Evolutionary conservation across 2,797 vertebrate species (phyloP).

Genomic region (Pygocentrus nattereri): DNA sequence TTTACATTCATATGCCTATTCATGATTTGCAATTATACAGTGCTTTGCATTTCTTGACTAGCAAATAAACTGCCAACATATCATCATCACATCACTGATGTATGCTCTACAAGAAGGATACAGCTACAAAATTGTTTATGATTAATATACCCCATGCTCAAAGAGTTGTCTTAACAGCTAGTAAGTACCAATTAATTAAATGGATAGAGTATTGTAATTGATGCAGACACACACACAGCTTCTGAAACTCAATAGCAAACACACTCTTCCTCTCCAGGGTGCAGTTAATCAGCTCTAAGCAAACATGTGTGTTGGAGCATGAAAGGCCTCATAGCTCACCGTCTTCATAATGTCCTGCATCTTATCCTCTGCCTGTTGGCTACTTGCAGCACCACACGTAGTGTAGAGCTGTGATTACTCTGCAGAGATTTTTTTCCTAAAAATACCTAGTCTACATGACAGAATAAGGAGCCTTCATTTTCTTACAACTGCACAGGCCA

Average conservation of each 20-base stretch:
- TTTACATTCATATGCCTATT: neutral
- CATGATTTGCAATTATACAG: neutral
- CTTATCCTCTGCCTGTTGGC: constrained; percentile 54
- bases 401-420: constrained; percentile 39
- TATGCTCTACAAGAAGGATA: neutral
- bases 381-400: constrained; percentile 15
- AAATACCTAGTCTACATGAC: constrained; percentile 28
- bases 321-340: constrained; percentile 71
- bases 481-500: neutral
- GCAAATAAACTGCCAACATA: neutral
- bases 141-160: constrained; percentile 8
- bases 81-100: constrained; percentile 6
- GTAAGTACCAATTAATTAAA: constrained; percentile 43
- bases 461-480: constrained; percentile 37
- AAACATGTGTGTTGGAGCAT: constrained; percentile 71
- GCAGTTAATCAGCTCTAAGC: constrained; percentile 73
- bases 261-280: constrained; percentile 73
- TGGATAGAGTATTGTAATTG: constrained; percentile 11
- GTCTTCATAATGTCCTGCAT: constrained; percentile 70
- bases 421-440: constrained; percentile 41
- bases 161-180: constrained; percentile 25
- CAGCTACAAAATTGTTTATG: constrained; percentile 4
- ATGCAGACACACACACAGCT: constrained; percentile 27
- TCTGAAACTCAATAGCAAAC: constrained; percentile 68
- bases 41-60: neutral